These are phyloP conservation scores for Karalla daura DNA, from an alignment of 2,797 vertebrate genomes.

Conservation along the genomic window DNA sequence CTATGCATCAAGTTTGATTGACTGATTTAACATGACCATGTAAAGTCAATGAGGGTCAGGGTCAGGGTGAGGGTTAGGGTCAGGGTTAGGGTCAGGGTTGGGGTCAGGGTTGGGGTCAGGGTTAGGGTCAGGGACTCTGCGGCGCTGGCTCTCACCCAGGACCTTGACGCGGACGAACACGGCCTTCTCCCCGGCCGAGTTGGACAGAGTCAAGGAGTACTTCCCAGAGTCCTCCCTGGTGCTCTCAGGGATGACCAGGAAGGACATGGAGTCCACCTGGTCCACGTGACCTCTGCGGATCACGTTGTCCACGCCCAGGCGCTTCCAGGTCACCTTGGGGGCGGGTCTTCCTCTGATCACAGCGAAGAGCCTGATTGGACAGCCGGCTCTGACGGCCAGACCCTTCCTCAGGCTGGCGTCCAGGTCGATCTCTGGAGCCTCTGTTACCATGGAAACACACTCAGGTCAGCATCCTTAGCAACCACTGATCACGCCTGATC, in stretches of 20 bases:
- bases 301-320: constrained; percentile 94
- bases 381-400: constrained; percentile 94
- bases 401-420: constrained; percentile 97
- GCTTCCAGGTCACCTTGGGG: constrained; percentile 97
- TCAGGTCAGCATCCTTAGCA: too few relatives aligned
- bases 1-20: too few relatives aligned
- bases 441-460: constrained; percentile 79
- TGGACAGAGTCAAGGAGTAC: constrained; percentile 95
- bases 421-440: constrained; percentile 97
- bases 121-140: too few relatives aligned
- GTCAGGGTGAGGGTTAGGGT: too few relatives aligned
- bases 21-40: too few relatives aligned
- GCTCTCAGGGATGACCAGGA: constrained; percentile 96
- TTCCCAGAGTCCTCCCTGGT: constrained; percentile 97
- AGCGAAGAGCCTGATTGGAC: constrained; percentile 96
- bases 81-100: too few relatives aligned
- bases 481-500: too few relatives aligned
- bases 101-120: too few relatives aligned
- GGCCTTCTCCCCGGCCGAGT: constrained; percentile 95
- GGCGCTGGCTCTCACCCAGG: constrained; percentile 86
- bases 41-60: too few relatives aligned
- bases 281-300: constrained; percentile 95
- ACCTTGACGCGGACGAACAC: constrained; percentile 97
- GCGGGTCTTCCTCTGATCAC: constrained; percentile 94
- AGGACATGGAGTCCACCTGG: constrained; percentile 97